A percentile compares a stretch with the other conserved stretches of the same genome.
Evolutionary conservation across 2,113 vertebrate genomes (phyloP).

Genomic region (Mola mola): DNA sequence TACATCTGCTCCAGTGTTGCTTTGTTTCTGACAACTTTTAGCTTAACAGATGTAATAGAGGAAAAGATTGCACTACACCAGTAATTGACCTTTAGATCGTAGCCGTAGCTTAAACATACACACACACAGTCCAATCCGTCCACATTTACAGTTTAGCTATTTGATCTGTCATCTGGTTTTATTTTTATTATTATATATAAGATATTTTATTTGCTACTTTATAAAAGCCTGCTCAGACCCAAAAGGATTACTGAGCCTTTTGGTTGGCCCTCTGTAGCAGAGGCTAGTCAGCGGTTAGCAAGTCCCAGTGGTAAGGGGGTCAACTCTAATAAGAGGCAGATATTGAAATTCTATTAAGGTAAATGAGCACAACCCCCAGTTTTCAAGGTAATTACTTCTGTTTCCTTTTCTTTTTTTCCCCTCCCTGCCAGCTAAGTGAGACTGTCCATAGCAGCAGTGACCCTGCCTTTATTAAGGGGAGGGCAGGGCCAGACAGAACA

Average conservation of each 20-base stretch:
- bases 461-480: constrained; percentile 77
- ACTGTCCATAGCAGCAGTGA: constrained; percentile 59
- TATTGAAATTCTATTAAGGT: constrained; percentile 89
- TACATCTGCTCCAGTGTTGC: background rate
- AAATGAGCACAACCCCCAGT: constrained; percentile 84
- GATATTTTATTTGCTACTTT: background rate
- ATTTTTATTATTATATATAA: constrained; percentile 40
- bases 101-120: constrained; percentile 18
- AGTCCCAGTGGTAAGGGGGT: constrained; percentile 69
- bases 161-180: constrained; percentile 45
- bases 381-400: constrained; percentile 88
- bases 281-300: constrained; percentile 74
- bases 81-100: constrained; percentile 34
- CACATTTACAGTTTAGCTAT: constrained; percentile 14
- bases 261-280: constrained; percentile 72
- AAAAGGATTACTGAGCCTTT: constrained; percentile 52
- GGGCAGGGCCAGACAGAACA: constrained; percentile 52
- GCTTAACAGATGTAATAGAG: constrained; percentile 4
- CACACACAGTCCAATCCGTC: constrained; percentile 4
- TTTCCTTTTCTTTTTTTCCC: constrained; percentile 48
- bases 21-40: background rate
- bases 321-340: constrained; percentile 81
- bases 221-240: constrained; percentile 40
- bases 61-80: constrained; percentile 9
- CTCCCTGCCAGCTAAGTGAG: constrained; percentile 3